Evolutionary conservation across 2,888 invertebrate genomes (phyloP), one percentile per base, ranked within the genome.

Genomic region (Pseudococcus longispinus): DNA sequence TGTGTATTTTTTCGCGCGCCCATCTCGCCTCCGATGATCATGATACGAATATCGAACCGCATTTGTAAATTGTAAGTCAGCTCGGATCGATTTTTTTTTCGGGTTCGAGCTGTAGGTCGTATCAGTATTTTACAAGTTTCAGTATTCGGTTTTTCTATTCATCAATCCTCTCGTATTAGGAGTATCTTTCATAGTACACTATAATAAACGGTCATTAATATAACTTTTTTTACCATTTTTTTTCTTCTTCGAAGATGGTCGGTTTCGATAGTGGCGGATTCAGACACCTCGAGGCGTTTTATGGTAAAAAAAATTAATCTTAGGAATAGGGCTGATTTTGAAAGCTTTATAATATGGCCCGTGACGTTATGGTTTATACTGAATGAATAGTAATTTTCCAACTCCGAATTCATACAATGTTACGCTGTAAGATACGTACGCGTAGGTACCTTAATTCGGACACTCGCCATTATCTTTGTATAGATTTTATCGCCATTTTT

Each of bases 191-290:
- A 42, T 42, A 80, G 11, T 80, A 80, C 77, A 80, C 77, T 80
- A 80, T 80, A 80, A 80, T 80, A 80, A 80, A 80, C 77, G 77
- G 42, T 80, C 77, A 80, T 80, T 80, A 80, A 80, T 80, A 80
- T 80, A 37, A 80, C n/a, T 80, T 80, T 80, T 80, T 80, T 80
- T 20, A 11, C 29, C 4, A 32, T 42, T 42, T 42, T 80, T 42
- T 32, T 74, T 77, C n/a, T n/a, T 77, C 9, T 77, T 55, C n/a
- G 8, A n/a, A 80, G 77, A 80, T 80, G n/a, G 77, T 80, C 42
- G 42, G 26, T 42, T 42, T 42, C 42, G 77, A 80, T 80, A 80
- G 42, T 80, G 77, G 77, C 77, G 42, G 77, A 80, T 80, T 80
- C 42, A 80, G 77, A 80, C 42, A 80, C 77, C 77, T 80, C 42